These are phyloP conservation scores for Pardosa pseudoannulata DNA, from an alignment of 2,888 invertebrate genomes.

Conservation along the genomic window DNA sequence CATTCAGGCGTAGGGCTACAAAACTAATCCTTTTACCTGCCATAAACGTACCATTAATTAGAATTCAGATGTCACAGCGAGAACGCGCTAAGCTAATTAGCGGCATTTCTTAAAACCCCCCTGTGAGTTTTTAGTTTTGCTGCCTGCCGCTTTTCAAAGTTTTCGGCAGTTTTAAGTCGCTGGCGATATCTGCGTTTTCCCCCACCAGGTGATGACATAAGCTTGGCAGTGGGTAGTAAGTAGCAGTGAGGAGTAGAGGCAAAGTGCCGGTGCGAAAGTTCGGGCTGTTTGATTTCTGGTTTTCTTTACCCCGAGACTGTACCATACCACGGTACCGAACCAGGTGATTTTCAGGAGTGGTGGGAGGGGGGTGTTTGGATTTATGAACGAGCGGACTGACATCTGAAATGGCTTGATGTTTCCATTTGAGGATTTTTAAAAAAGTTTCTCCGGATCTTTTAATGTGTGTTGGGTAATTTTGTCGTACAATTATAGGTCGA, in stretches of 20 bases:
- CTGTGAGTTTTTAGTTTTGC: slow-evolving; percentile 41
- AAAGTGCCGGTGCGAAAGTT: too few relatives aligned
- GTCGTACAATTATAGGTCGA: too few relatives aligned
- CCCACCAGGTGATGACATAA: not conserved
- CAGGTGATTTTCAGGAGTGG: not conserved
- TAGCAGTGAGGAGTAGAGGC: too few relatives aligned
- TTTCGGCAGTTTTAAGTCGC: slow-evolving; percentile 40
- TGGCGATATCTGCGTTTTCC: not conserved
- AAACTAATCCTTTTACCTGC: slow-evolving; percentile 66
- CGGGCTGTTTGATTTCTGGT: not conserved
- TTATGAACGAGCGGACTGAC: too few relatives aligned
- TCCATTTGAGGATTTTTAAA: too few relatives aligned
- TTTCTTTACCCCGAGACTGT: not conserved
- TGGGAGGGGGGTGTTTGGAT: too few relatives aligned
- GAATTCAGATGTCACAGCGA: slow-evolving; percentile 65
- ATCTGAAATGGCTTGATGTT: too few relatives aligned
- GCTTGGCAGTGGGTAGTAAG: not conserved
- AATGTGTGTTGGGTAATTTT: too few relatives aligned
- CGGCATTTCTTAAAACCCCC: slow-evolving; percentile 53
- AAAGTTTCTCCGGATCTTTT: too few relatives aligned
- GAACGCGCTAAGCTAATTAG: slow-evolving; percentile 65
- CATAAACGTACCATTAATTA: slow-evolving; percentile 70
- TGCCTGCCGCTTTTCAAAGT: slow-evolving; percentile 38
- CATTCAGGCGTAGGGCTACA: slow-evolving; percentile 59
- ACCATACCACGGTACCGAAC: too few relatives aligned